These are phyloP conservation scores for Phortica magna DNA, from an alignment of 2,888 invertebrate species.

Conservation along the genomic window DNA sequence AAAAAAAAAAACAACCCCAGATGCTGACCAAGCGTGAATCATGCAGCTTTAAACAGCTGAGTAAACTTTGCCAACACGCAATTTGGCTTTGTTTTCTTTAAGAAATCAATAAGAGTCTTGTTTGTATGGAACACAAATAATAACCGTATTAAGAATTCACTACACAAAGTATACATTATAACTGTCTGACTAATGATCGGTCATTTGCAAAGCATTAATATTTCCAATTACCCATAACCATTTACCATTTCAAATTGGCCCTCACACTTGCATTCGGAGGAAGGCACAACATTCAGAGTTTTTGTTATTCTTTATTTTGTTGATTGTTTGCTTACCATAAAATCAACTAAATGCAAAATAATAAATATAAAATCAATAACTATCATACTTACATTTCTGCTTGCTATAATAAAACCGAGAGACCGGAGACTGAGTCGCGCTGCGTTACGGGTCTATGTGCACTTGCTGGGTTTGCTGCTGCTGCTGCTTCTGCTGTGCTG, in stretches of 20 bases:
- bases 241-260: no score
- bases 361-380: slow-evolving; percentile 46
- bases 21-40: not conserved
- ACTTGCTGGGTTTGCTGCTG: slow-evolving; percentile 13
- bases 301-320: not conserved
- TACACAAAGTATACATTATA: not conserved
- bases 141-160: not conserved
- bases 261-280: no score
- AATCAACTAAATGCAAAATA: not conserved
- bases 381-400: slow-evolving; percentile 46
- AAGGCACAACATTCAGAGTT: not conserved
- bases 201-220: not conserved
- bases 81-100: not conserved
- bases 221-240: not conserved
- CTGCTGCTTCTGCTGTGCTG: not conserved
- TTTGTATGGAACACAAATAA: no score
- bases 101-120: not conserved
- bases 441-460: slow-evolving; percentile 45
- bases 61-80: not conserved
- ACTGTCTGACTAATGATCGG: not conserved
- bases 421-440: not conserved
- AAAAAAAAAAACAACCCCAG: not conserved
- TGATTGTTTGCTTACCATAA: slow-evolving; percentile 1
- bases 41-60: not conserved
- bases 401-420: slow-evolving; percentile 13